Evolutionary conservation across 2,113 vertebrate species (phyloP), one percentile per base, ranked within the genome.

Genomic region (Cromileptes altivelis): DNA sequence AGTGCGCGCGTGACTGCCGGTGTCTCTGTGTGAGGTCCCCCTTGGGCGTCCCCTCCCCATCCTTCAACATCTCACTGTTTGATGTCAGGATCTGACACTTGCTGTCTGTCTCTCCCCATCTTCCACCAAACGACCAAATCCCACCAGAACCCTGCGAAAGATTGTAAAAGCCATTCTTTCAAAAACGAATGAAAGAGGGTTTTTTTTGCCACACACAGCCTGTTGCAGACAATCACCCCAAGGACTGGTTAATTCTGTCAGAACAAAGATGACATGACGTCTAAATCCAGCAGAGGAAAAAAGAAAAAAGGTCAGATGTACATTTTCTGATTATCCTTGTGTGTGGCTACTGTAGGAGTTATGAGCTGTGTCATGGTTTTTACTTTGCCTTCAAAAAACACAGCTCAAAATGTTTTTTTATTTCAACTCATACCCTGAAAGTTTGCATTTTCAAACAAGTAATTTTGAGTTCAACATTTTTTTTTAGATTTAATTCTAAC

Each of bases 61-160:
- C 86, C 70, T 87, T 87, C 84, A 86, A 40, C 88, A 77, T 89
- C 76, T 79, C 74, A 11, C 82, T 64, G 81, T 82, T 83, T 88
- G 82, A 91, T 90, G 85, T 87, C 86, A 19, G 76, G 82, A 91
- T 90, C 86, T 89, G 88, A 91, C 89, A 85, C 80, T 75, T 49
- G 74, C 84, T 83, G 84, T 80, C 82, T 83, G 76, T 85, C 87
- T 75, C 77, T 64, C 37, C 33, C 23, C n/a, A 42, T 77, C 75
- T 87, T 56, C 53, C 73, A 25, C 50, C 83, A 78, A 87, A 78
- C 53, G 45, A 81, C 64, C 82, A 85, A 84, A 83, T 90, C 84
- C 89, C 87, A 86, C 62, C 80, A 82, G 82, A 84, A 73, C 37
- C 25, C 47, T 56, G 57, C 27, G 42, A 64, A 76, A 62, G 75